A percentile compares a stretch with the other conserved stretches of the same genome.
Evolutionary conservation across 2,888 invertebrate genomes (phyloP).

Genomic region (Oxyteleia sp.): DNA sequence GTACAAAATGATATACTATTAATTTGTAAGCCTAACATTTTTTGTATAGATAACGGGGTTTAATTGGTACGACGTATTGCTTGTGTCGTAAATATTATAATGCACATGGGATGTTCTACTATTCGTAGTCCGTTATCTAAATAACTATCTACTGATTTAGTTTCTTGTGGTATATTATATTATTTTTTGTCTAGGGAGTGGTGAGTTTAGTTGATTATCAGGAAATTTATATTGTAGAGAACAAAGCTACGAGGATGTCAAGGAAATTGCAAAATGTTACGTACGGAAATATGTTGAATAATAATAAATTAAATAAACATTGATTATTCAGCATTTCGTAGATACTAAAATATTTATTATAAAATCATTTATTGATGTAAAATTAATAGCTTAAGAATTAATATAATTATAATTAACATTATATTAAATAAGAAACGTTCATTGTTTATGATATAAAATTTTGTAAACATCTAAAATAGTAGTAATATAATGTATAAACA

Average conservation of each 20-base stretch:
- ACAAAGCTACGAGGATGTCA: conserved; percentile 16
- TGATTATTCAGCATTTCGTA: too few species aligned
- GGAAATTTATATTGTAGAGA: conserved; percentile 17
- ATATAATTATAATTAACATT: too few species aligned
- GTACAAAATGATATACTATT: conserved; percentile 45
- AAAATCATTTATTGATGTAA: too few species aligned
- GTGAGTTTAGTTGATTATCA: conserved; percentile 25
- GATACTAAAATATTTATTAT: too few species aligned
- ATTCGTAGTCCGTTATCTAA: conserved; percentile 54
- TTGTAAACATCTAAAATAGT: too few species aligned
- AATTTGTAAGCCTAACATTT: conserved; percentile 52
- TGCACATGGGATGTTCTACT: conserved; percentile 41
- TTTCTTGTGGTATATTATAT: conserved; percentile 39
- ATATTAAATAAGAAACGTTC: too few species aligned
- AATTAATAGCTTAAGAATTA: too few species aligned
- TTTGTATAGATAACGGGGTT: conserved; percentile 54
- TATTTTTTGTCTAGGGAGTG: conserved; percentile 27
- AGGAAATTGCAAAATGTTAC: neutral
- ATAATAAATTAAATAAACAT: neutral
- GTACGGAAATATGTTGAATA: neutral
- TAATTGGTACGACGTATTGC: conserved; percentile 49
- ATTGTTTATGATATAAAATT: too few species aligned
- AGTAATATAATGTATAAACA: too few species aligned
- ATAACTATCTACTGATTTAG: conserved; percentile 58
- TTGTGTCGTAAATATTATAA: conserved; percentile 52